These are phyloP conservation scores for Enteromius mattozi DNA, from an alignment of 2,797 vertebrate genomes.

Conservation along the genomic window DNA sequence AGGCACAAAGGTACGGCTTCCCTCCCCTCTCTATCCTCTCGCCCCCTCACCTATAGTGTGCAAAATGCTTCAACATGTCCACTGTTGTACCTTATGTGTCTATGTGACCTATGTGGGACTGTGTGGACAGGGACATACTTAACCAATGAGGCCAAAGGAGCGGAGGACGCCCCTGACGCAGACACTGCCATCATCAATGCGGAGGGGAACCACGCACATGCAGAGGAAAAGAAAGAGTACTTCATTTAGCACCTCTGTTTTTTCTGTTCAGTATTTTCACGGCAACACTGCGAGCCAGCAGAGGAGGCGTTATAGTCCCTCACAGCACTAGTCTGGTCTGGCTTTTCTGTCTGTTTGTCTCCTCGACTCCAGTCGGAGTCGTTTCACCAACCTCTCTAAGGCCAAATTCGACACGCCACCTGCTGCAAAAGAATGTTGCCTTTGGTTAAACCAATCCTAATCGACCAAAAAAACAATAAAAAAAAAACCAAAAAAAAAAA, in stretches of 20 bases:
- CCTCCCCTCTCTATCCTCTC: slow-evolving; percentile 23
- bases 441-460: slow-evolving; percentile 63
- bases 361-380: slow-evolving; percentile 48
- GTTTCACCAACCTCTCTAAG: slow-evolving; percentile 66
- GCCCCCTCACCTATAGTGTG: slow-evolving; percentile 57
- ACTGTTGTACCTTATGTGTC: slow-evolving; percentile 63
- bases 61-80: slow-evolving; percentile 65
- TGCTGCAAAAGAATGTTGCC: slow-evolving; percentile 77
- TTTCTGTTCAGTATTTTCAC: slow-evolving; percentile 75
- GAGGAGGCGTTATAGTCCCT: slow-evolving; percentile 68
- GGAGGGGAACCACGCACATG: slow-evolving; percentile 97
- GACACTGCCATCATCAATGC: slow-evolving; percentile 99
- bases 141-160: slow-evolving; percentile 99
- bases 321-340: slow-evolving; percentile 77
- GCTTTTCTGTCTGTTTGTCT: slow-evolving; percentile 71
- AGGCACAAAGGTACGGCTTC: slow-evolving; percentile 95
- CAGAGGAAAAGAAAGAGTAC: slow-evolving; percentile 99
- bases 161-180: slow-evolving; percentile 98
- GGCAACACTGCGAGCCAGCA: slow-evolving; percentile 80
- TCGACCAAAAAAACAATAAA: slow-evolving; percentile 29
- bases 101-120: slow-evolving; percentile 64
- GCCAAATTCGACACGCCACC: slow-evolving; percentile 85
- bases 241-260: slow-evolving; percentile 93
- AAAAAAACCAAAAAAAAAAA: not conserved
- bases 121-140: slow-evolving; percentile 91